Evolutionary conservation across 2,888 invertebrate genomes (phyloP).

Genomic region (Drosophila aldrichi): DNA sequence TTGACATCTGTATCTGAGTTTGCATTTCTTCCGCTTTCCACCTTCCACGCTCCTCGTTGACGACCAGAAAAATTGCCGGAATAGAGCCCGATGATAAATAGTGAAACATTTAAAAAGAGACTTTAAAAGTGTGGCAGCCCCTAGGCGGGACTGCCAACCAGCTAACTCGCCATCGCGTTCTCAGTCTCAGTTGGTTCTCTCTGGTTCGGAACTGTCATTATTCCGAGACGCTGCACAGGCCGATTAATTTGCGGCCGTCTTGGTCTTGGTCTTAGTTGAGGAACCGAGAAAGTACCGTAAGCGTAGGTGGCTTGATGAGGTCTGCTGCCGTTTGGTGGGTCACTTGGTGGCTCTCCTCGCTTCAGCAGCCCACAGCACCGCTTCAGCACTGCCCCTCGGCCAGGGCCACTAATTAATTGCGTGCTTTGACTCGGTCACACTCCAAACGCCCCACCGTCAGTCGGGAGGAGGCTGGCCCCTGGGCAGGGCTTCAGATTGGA

Average conservation of each 20-base stretch:
- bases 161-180: slow-evolving; percentile 17
- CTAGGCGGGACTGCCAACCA: slow-evolving; percentile 36
- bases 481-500: slow-evolving; percentile 20
- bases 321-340: slow-evolving; percentile 59
- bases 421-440: slow-evolving; percentile 58
- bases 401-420: slow-evolving; percentile 72
- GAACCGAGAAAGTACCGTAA: slow-evolving; percentile 72
- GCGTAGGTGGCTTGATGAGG: slow-evolving; percentile 76
- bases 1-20: slow-evolving; percentile 58
- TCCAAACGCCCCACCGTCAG: slow-evolving; percentile 35
- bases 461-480: slow-evolving; percentile 17
- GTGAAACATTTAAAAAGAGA: slow-evolving; percentile 67
- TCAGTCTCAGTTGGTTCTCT: slow-evolving; percentile 1
- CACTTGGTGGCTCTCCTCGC: slow-evolving; percentile 49
- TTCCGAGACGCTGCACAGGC: slow-evolving; percentile 49
- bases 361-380: slow-evolving; percentile 46
- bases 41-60: slow-evolving; percentile 32
- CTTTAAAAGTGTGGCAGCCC: slow-evolving; percentile 74
- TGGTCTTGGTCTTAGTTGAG: slow-evolving; percentile 25
- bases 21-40: slow-evolving; percentile 1
- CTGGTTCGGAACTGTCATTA: slow-evolving; percentile 45
- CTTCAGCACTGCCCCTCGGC: slow-evolving; percentile 23
- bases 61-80: slow-evolving; percentile 44
- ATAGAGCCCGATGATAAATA: slow-evolving; percentile 63
- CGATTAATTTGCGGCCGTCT: slow-evolving; percentile 71